Percentiles rank a stretch among this genome's conserved stretches.
phyloP scores from a whole-genome alignment of 2,888 invertebrate species.

The Hipparchia sbordonii region DNA sequence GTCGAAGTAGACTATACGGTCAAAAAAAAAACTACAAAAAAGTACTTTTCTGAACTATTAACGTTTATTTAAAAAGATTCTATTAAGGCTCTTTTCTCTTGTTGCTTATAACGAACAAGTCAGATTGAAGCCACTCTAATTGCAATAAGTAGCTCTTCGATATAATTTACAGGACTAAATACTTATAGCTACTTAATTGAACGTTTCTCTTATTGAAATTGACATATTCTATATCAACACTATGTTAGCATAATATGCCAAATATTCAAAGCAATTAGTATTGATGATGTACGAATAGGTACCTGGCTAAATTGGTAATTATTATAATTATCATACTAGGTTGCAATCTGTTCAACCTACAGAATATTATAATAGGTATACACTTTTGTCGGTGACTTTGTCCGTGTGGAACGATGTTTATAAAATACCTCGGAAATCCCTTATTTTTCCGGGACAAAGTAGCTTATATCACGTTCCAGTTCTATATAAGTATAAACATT shows the following conservation, averaged over 20 bases:
- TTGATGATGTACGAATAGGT: not conserved
- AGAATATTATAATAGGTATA: too few relatives aligned
- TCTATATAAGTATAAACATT: too few relatives aligned
- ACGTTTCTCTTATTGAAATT: not conserved
- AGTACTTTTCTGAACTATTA: not conserved
- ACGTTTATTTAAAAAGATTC: not conserved
- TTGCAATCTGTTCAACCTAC: not conserved
- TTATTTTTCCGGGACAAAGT: too few relatives aligned
- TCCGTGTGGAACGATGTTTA: too few relatives aligned
- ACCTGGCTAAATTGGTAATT: not conserved
- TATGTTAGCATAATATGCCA: not conserved
- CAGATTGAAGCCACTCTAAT: constrained; percentile 1
- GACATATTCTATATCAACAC: not conserved
- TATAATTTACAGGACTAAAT: not conserved
- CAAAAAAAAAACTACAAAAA: not conserved
- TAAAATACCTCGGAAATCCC: too few relatives aligned
- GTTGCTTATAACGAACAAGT: not conserved
- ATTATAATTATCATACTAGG: not conserved
- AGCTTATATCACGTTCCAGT: too few relatives aligned
- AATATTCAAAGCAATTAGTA: constrained; percentile 9
- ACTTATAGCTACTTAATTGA: not conserved
- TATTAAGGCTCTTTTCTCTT: not conserved
- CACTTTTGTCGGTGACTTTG: too few relatives aligned
- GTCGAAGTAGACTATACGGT: too few relatives aligned
- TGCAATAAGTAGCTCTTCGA: constrained; percentile 1